Conservation (phyloP, 2,797 vertebrate genomes). For the Florisuga fusca region DNA sequence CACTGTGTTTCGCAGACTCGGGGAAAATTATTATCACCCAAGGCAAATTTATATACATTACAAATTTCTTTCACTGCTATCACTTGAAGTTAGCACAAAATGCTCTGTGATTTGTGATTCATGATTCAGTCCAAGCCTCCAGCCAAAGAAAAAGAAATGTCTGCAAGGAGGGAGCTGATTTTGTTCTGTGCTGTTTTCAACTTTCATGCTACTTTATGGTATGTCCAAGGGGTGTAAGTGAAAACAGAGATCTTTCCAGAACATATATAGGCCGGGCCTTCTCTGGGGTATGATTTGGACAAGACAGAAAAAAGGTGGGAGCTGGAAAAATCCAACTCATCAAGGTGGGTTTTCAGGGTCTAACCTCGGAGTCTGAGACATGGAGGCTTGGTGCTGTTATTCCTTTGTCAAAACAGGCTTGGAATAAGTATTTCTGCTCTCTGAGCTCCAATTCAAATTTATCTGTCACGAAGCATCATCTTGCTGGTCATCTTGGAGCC, state of each 20-base stretch:
- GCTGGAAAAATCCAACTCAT: not conserved
- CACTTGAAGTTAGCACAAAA: constrained; percentile 30
- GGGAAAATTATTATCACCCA: not conserved
- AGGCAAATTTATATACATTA: constrained; percentile 40
- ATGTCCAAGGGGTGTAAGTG: accelerated
- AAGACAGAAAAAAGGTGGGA: not conserved
- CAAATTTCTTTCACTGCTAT: constrained; percentile 24
- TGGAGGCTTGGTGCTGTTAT: accelerated
- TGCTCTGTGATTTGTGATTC: not conserved
- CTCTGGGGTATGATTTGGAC: not conserved
- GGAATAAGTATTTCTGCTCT: not conserved
- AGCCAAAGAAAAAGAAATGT: not conserved
- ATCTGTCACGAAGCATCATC: not conserved
- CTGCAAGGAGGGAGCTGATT: not conserved
- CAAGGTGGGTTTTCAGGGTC: not conserved
- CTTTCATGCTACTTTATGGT: not conserved
- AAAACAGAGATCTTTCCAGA: not conserved
- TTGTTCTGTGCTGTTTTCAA: not conserved
- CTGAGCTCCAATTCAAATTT: not conserved
- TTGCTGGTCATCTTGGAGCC: not conserved
- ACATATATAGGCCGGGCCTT: not conserved
- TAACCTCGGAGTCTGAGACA: not conserved
- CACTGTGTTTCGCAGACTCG: not conserved
- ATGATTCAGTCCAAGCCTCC: not conserved
- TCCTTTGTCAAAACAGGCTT: not conserved